These are phyloP conservation scores for Pogona vitticeps DNA, from an alignment of 2,113 vertebrate genomes.

Conservation along the genomic window DNA sequence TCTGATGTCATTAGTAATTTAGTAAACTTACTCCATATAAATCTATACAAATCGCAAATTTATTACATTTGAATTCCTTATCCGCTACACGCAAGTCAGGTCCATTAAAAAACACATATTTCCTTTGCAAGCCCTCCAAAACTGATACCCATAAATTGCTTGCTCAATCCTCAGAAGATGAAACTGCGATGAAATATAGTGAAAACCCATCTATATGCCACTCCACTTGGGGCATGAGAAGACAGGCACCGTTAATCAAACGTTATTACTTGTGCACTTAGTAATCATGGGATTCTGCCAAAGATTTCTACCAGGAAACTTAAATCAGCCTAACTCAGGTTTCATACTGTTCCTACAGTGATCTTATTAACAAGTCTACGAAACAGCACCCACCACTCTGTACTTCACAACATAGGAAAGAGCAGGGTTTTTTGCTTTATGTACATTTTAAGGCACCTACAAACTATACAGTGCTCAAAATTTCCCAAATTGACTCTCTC, in stretches of 20 bases:
- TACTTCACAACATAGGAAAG: neutral
- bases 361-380: neutral
- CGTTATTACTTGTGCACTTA: constrained; percentile 15
- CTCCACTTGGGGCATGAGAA: neutral
- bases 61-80: neutral
- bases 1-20: neutral
- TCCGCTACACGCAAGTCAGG: neutral
- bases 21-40: neutral
- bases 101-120: neutral
- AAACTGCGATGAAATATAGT: constrained; percentile 31
- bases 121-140: neutral
- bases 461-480: neutral
- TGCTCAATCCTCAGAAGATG: constrained; percentile 34
- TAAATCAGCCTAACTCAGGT: constrained; percentile 32
- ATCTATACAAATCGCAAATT: neutral
- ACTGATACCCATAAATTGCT: constrained; percentile 37
- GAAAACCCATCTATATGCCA: constrained; percentile 47
- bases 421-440: neutral
- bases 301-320: constrained; percentile 17
- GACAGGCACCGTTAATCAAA: constrained; percentile 19
- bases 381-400: neutral
- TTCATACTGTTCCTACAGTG: neutral
- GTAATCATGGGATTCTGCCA: constrained; percentile 31
- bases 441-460: neutral
- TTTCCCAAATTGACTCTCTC: neutral